These are phyloP conservation scores for Camponotus vicinus DNA, from an alignment of 1,140 invertebrate species.

Conservation along the genomic window DNA sequence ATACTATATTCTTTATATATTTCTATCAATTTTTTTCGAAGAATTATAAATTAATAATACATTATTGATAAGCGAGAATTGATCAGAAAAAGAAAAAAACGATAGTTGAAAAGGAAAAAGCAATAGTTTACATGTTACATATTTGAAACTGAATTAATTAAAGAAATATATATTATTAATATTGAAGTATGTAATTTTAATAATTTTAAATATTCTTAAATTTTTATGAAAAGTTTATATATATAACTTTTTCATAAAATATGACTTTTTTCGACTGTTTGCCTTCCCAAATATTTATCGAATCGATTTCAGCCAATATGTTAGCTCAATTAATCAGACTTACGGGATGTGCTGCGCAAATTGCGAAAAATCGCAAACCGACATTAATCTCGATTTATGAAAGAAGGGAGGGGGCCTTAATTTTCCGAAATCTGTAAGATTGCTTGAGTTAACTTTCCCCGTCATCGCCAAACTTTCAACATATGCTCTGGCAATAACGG, in stretches of 20 bases:
- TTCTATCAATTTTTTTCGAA: neutral
- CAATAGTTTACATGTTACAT: too few species aligned
- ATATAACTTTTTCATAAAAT: neutral
- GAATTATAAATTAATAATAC: neutral
- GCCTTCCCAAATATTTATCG: neutral
- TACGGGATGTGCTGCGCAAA: neutral
- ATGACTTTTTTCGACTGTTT: neutral
- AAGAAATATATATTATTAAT: neutral
- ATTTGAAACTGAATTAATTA: neutral
- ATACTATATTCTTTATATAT: neutral
- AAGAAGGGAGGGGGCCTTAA: conserved; percentile 20
- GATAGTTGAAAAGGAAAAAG: too few species aligned
- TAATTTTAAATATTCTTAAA: too few species aligned
- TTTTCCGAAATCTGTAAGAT: conserved; percentile 66
- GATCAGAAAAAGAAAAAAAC: neutral
- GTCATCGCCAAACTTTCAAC: conserved; percentile 60
- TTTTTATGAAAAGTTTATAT: too few species aligned
- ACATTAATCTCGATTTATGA: conserved; percentile 57
- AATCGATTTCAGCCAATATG: neutral
- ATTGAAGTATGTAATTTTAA: neutral
- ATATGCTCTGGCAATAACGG: conserved; percentile 71
- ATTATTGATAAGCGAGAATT: neutral
- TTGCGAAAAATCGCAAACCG: conserved; percentile 17
- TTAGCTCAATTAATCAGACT: conserved; percentile 43
- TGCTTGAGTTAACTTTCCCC: conserved; percentile 4